Percentiles rank a stretch among this genome's conserved stretches.
phyloP scores from a whole-genome alignment of 2,888 invertebrate species.

The Athetis lepigone region DNA sequence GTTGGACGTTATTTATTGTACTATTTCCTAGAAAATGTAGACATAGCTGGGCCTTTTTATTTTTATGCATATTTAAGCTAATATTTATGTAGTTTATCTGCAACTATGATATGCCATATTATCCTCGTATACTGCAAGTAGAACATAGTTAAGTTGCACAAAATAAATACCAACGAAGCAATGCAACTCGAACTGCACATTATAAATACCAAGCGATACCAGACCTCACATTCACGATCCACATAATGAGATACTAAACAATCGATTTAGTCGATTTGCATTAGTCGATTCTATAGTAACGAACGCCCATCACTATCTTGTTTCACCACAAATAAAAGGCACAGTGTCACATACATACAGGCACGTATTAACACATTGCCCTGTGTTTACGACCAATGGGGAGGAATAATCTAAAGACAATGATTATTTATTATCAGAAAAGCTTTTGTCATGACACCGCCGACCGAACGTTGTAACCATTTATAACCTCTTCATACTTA shows the following conservation, averaged over 20 bases:
- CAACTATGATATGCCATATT: too few species aligned
- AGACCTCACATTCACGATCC: conserved; percentile 34
- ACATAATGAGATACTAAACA: conserved; percentile 47
- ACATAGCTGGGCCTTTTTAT: background rate
- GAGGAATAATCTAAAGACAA: conserved; percentile 81
- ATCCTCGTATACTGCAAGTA: background rate
- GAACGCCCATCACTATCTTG: conserved; percentile 59
- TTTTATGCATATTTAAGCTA: background rate
- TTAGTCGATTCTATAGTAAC: conserved; percentile 59
- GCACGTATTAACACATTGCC: conserved; percentile 82
- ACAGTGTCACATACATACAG: conserved; percentile 71
- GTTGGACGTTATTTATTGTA: conserved; percentile 44
- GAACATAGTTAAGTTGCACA: background rate
- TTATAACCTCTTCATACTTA: conserved; percentile 76
- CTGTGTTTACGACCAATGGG: conserved; percentile 79
- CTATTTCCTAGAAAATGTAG: conserved; percentile 24
- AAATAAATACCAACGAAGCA: conserved; percentile 4
- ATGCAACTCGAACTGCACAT: conserved; percentile 13
- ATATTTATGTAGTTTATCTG: background rate
- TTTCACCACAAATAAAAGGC: conserved; percentile 65
- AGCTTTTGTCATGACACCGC: conserved; percentile 81
- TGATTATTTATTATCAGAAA: conserved; percentile 80
- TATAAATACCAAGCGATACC: conserved; percentile 32
- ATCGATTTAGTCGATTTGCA: conserved; percentile 57
- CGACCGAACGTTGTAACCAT: conserved; percentile 68